phyloP scores from a whole-genome alignment of 2,888 invertebrate genomes.

The Sarcophaga carnaria region DNA sequence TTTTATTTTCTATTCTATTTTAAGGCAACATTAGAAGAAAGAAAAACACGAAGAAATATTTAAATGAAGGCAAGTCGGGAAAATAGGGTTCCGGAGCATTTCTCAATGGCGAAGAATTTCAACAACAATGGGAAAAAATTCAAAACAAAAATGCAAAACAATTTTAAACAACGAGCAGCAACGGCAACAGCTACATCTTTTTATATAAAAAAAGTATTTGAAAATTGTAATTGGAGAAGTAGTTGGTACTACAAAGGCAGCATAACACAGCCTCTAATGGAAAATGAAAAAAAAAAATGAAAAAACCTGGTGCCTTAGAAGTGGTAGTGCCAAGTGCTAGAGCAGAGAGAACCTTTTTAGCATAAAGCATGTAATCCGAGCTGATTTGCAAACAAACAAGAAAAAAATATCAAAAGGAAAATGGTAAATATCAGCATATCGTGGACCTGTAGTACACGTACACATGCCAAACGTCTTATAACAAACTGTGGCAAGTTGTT shows the following conservation, averaged over 20 bases:
- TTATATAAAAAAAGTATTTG: constrained; percentile 31
- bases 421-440: background rate
- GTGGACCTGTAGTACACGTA: background rate
- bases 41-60: constrained; percentile 9
- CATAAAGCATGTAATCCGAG: constrained; percentile 66
- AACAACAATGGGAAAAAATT: constrained; percentile 12
- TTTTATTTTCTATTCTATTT: constrained; percentile 6
- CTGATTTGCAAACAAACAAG: constrained; percentile 50
- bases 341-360: constrained; percentile 50
- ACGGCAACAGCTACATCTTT: constrained; percentile 12
- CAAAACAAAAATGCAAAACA: background rate
- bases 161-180: background rate
- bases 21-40: constrained; percentile 26
- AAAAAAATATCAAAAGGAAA: background rate
- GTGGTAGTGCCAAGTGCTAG: too few species aligned
- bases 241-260: background rate
- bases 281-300: background rate
- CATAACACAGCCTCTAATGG: background rate
- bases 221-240: background rate
- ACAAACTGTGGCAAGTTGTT: constrained; percentile 50
- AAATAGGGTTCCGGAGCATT: background rate
- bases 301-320: too few species aligned
- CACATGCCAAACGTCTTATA: background rate
- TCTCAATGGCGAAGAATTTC: background rate
- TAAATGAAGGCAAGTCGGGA: constrained; percentile 37